Evolutionary conservation across 2,888 invertebrate species (phyloP), one percentile per base, ranked within the genome.

Genomic region (Tolmerus cingulatus): DNA sequence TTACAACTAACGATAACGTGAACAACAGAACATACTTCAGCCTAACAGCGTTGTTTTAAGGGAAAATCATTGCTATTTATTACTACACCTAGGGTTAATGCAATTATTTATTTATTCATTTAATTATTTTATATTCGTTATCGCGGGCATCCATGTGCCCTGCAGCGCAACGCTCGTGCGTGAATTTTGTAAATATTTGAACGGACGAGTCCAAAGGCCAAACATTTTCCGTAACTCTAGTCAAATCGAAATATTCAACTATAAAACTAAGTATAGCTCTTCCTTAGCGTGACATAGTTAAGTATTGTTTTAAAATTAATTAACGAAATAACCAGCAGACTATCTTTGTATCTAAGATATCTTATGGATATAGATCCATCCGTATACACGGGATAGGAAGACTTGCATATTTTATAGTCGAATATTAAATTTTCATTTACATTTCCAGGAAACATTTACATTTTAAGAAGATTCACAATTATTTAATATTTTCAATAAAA

Each of bases 41-140:
- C 82, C 82, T 84, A 81, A 37, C 82, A 19, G 74, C 74, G 85
- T 85, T 85, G 74, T 74, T 84, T 84, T 85, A 74, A 85, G 74
- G 74, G 57, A 85, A 74, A 74, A 40, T 74, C 74, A 85, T 85
- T 82, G 82, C 46, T 66, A 85, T 85, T 85, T 85, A 85, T 85
- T 74, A 85, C 37, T 74, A 85, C 74, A 85, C 19, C 30, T 74
- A 74, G 85, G 46, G 30, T 85, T 74, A 66, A 85, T 85, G 85
- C 74, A 85, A 85, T 74, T 43, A 74, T 46, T 37, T 74, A 19
- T 85, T 85, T 84, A 84, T 85, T 85, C 74, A 12, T 85, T 85
- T 66, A n/a, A n/a, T n/a, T n/a, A 57, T 85, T 85, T 30, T 85
- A 27, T 85, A 85, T 85, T 85, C 74, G 57, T 51, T 74, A 46